A percentile compares a stretch with the other conserved stretches of the same genome.
Conservation (phyloP, 2,888 invertebrate genomes). For the Trypoxylon attenuatum region DNA sequence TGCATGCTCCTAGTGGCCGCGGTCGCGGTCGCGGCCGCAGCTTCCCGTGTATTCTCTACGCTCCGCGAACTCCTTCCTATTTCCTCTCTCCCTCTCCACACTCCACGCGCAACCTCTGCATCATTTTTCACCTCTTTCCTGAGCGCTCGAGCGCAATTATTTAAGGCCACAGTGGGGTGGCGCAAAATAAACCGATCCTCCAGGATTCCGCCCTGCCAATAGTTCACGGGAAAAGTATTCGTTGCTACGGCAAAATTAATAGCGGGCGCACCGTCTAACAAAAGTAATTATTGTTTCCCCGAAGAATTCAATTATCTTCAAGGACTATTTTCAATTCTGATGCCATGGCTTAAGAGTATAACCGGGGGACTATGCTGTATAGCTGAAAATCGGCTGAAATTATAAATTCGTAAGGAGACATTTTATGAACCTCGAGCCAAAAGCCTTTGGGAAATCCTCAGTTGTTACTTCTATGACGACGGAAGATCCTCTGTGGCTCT, state of each 20-base stretch:
- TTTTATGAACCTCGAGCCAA: too few species aligned
- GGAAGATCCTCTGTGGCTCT: conserved; percentile 1
- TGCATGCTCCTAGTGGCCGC: neutral
- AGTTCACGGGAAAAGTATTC: neutral
- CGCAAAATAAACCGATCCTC: neutral
- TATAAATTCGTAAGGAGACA: too few species aligned
- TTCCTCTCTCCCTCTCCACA: neutral
- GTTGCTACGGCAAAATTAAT: neutral
- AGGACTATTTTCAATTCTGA: too few species aligned
- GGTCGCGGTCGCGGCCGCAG: too few species aligned
- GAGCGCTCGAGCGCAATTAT: too few species aligned
- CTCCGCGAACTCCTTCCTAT: neutral
- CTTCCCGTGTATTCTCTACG: neutral
- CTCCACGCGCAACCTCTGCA: neutral
- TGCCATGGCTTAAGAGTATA: too few species aligned
- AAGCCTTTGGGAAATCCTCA: too few species aligned
- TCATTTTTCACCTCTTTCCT: neutral
- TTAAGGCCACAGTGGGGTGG: neutral
- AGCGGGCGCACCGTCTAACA: neutral
- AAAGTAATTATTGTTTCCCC: too few species aligned
- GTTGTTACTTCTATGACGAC: too few species aligned
- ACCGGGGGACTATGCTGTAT: too few species aligned
- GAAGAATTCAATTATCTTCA: conserved; percentile 32
- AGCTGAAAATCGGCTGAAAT: too few species aligned
- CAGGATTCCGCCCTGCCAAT: neutral